Evolutionary conservation across 2,888 invertebrate genomes (phyloP).

Genomic region (Dynastes grantii): DNA sequence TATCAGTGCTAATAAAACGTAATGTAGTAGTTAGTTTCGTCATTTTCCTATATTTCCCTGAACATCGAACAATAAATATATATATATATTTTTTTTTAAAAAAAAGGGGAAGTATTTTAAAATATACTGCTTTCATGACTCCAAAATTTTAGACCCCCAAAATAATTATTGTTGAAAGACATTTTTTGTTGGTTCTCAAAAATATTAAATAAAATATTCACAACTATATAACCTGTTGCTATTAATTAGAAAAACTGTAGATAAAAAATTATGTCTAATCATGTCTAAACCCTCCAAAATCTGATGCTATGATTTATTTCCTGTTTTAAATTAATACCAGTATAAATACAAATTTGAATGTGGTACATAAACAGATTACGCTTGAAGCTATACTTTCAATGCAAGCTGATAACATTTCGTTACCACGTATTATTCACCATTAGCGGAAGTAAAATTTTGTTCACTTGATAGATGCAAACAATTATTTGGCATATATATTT

Average conservation of each 20-base stretch:
- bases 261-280: background rate
- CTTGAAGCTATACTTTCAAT: conserved; percentile 15
- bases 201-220: background rate
- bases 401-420: conserved; percentile 44
- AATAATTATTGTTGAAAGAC: background rate
- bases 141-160: background rate
- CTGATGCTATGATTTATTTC: background rate
- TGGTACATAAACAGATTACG: conserved; percentile 19
- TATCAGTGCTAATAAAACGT: background rate
- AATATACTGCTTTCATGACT: background rate
- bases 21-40: background rate
- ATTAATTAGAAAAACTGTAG: background rate
- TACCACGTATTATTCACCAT: conserved; percentile 46
- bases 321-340: conserved; percentile 1
- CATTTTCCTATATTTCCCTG: background rate
- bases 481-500: conserved; percentile 44
- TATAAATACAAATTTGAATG: background rate
- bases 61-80: background rate
- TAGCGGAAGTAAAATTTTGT: conserved; percentile 42
- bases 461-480: conserved; percentile 41
- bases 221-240: background rate
- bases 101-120: background rate
- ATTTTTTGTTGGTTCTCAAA: background rate
- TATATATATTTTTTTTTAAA: no score
- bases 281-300: background rate